Base-by-base conservation (phyloP, 2,888 invertebrate species). In the Pegoplata infirma region DNA sequence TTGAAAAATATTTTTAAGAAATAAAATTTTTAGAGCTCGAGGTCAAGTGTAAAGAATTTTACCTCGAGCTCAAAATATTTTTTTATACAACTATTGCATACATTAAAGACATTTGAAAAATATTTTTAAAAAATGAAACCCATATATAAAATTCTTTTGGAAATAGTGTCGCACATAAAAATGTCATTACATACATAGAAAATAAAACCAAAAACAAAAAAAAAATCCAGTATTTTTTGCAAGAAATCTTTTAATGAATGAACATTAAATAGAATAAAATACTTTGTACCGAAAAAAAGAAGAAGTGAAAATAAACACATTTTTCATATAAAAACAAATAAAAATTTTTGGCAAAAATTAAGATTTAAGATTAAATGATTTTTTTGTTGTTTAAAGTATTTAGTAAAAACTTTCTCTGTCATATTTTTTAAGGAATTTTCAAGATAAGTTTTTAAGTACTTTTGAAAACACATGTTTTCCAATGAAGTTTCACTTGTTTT, bases 201-300 rank as follows among this genome's bases (percentile, higher is more conserved):
- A n/a, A n/a, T n/a, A n/a, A n/a, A n/a, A n/a, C n/a, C n/a, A n/a
- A n/a, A n/a, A n/a, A n/a, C n/a, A n/a, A n/a, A n/a, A n/a, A n/a
- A n/a, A n/a, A n/a, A n/a, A n/a, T n/a, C 64, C 47, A 61, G 69
- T 71, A 40, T 74, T 32, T 32, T 51, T 67, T 55, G 32, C 61
- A 51, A 49, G 17, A 69, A 64, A 46, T 49, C 53, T 66, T 32
- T 79, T 79, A 74, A 74, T 79, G 74, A 79, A 74, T 74, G 69
- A 75, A 69, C 19, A 66, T 61, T 49, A 19, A 67, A 44, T 25
- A 40, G 23, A 67, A 66, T 12, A 28, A 17, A 67, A 66, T 12
- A 28, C n/a, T 47, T 17, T 44, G 12, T 5, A 25, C n/a, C n/a
- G 40, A 7, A 10, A 19, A 19, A 17, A 17, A 46, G 14, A 44